phyloP scores from a whole-genome alignment of 2,113 vertebrate species.

The Callipepla squamata region DNA sequence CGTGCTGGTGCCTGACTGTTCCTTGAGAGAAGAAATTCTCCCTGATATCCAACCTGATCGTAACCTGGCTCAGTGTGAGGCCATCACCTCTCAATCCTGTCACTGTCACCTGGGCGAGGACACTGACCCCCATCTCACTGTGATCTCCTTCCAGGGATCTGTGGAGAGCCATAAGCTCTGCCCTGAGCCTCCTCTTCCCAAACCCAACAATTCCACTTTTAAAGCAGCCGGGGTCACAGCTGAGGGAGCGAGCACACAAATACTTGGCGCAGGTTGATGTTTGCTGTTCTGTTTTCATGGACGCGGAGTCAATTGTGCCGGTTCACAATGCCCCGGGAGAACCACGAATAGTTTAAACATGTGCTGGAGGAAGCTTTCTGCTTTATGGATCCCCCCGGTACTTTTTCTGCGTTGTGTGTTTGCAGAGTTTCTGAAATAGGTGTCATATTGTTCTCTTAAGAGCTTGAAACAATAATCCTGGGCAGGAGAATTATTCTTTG shows the following conservation, averaged over 20 bases:
- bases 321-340: background rate
- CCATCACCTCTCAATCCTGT: background rate
- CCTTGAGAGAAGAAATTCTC: background rate
- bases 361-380: constrained; percentile 30
- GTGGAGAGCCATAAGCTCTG: background rate
- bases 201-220: background rate
- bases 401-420: constrained; percentile 13
- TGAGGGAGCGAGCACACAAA: background rate
- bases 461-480: background rate
- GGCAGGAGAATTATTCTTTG: background rate
- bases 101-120: background rate
- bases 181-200: background rate
- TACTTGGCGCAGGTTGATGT: background rate
- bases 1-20: background rate
- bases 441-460: background rate
- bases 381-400: constrained; percentile 48
- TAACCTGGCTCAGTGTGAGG: background rate
- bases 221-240: background rate
- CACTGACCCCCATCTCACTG: too few species aligned
- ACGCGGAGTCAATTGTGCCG: background rate
- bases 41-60: background rate
- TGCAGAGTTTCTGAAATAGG: background rate
- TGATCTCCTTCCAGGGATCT: background rate
- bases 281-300: constrained; percentile 38
- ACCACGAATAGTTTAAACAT: constrained; percentile 40